Base-by-base conservation (phyloP, 2,888 invertebrate species). In the Lutraria lutraria region DNA sequence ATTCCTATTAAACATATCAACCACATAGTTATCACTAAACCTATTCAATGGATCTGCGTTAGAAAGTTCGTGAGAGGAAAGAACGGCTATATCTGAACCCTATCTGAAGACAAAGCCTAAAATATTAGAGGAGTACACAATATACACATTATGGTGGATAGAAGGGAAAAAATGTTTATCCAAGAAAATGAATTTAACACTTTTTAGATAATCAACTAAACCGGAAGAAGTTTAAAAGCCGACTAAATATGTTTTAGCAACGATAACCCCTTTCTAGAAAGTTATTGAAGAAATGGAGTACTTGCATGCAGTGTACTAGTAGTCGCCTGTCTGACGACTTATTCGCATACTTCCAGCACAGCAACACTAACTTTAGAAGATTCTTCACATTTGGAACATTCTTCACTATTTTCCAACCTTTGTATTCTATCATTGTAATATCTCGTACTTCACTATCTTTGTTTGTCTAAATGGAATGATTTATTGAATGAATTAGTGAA, bases 301-400 rank as follows among this genome's bases (percentile, higher is more conserved):
- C 84, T 76, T 84, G 76, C 84, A 84, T 53, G 76, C 84, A 84
- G 31, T 84, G 84, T 0, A 84, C 76, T 4, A 84, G 52, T 8
- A 76, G 54, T 3, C 13, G 25, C 29, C 76, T 84, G 19, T 84
- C 76, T 31, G 76, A 54, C 3, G 54, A 53, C 13, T 54, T 72
- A 0, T 54, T 76, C 19, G 54, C 72, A 29, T 84, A 76, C 31
- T 72, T 12, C 31, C 72, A 16, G 21, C 76, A 72, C 25, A 84
- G 8, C 21, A n/a, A 25, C 29, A 84, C 29, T 13, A 84, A 31
- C 53, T 84, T 84, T 6, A 84, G 53, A 21, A 84, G 43, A 29
- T 84, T 84, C 21, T 84, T 84, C 3, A 72, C 84, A 54, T 54
- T 84, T 29, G 84, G 84, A 25, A 84, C 72, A 84, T 84, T 84